Evolutionary conservation across 2,888 invertebrate species (phyloP).

Genomic region (Ennomos fuscantarius): DNA sequence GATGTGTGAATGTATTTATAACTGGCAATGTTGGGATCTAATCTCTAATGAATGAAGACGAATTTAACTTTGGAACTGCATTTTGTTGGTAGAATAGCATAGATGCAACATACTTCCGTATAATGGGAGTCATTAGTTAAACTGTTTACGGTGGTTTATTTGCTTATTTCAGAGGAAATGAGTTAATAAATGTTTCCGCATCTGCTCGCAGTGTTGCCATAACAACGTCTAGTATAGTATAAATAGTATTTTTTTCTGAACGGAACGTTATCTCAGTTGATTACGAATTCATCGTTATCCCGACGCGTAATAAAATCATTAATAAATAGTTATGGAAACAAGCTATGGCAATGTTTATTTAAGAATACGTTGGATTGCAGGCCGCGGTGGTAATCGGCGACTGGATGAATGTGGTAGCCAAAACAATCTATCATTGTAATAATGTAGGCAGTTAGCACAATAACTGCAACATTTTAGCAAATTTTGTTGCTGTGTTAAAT

Average conservation of each 20-base stretch:
- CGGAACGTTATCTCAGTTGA: not conserved
- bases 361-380: not conserved
- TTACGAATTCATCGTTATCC: not conserved
- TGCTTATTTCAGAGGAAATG: conserved; percentile 2
- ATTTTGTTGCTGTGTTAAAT: not conserved
- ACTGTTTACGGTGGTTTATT: conserved; percentile 22
- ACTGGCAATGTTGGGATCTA: conserved; percentile 18
- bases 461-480: conserved; percentile 1
- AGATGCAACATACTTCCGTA: conserved; percentile 14
- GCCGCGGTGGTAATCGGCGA: not conserved
- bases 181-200: conserved; percentile 1
- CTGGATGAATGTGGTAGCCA: conserved; percentile 8
- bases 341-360: conserved; percentile 2
- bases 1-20: conserved; percentile 38
- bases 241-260: too few species aligned
- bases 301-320: not conserved
- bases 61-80: conserved; percentile 26
- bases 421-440: conserved; percentile 12
- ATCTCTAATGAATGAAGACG: conserved; percentile 28
- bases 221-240: not conserved
- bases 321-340: conserved; percentile 4
- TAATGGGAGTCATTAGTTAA: conserved; percentile 23
- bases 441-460: not conserved
- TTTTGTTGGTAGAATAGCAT: conserved; percentile 7
- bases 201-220: not conserved